Conservation (phyloP, 92 coral and sea anemone species). For the Zoanthus solanderi region DNA sequence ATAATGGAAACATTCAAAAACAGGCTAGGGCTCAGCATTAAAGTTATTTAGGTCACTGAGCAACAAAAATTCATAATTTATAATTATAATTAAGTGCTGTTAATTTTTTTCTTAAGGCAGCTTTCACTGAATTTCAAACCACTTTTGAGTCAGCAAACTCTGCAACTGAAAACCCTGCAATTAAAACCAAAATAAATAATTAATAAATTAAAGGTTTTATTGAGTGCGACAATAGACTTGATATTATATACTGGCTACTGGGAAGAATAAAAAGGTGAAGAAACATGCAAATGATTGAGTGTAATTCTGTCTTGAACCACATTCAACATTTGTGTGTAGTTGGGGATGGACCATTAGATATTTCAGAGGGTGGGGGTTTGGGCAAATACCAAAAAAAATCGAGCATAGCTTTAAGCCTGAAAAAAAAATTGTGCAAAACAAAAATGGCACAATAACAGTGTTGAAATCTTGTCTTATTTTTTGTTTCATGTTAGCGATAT, state of each 20-base stretch:
- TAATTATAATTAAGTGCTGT: not conserved
- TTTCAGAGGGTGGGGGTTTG: too few relatives aligned
- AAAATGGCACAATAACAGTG: not conserved
- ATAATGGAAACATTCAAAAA: too few relatives aligned
- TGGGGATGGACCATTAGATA: too few relatives aligned
- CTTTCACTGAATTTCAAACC: not conserved
- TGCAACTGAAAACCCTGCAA: constrained; percentile 9
- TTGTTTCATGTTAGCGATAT: constrained; percentile 64
- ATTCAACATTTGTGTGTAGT: too few relatives aligned
- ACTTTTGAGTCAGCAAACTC: not conserved
- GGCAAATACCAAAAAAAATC: too few relatives aligned
- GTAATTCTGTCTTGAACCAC: too few relatives aligned
- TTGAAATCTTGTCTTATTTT: constrained; percentile 31
- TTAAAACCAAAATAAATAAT: not conserved
- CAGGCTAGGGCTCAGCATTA: too few relatives aligned
- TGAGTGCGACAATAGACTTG: not conserved
- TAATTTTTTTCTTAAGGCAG: not conserved
- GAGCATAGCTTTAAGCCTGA: too few relatives aligned
- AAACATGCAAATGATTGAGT: too few relatives aligned
- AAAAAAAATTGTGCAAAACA: too few relatives aligned
- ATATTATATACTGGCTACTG: not conserved
- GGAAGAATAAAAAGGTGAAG: not conserved
- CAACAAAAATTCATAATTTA: too few relatives aligned
- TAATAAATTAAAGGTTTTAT: not conserved
- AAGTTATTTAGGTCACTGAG: too few relatives aligned